Percentiles rank a stretch among this genome's conserved stretches.
Conservation (phyloP, 1,140 invertebrate genomes). For the Cataglyphis hispanica region DNA sequence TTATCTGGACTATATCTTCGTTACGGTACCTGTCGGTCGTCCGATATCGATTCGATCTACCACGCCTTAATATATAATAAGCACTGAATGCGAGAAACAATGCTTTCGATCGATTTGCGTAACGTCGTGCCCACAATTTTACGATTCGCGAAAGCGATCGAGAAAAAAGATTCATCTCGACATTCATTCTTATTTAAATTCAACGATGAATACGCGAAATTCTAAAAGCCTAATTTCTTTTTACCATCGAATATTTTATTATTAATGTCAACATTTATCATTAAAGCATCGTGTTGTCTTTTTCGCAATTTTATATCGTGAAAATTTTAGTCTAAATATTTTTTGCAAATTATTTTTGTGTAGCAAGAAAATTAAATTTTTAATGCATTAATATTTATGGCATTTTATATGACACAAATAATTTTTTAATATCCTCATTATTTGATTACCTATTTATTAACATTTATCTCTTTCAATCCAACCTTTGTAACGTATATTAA, state of each 20-base stretch:
- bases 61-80: slow-evolving; percentile 63
- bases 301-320: background rate
- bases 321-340: background rate
- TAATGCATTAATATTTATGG: too few relatives aligned
- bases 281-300: background rate
- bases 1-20: slow-evolving; percentile 58
- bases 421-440: too few relatives aligned
- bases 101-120: slow-evolving; percentile 60
- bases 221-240: too few relatives aligned
- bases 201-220: too few relatives aligned
- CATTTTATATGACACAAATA: too few relatives aligned
- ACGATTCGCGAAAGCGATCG: slow-evolving; percentile 11
- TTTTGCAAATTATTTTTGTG: too few relatives aligned
- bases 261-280: background rate
- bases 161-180: background rate
- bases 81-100: slow-evolving; percentile 64
- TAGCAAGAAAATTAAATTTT: too few relatives aligned
- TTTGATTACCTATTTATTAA: too few relatives aligned
- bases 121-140: slow-evolving; percentile 42
- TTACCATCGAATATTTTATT: background rate
- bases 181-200: too few relatives aligned
- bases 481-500: background rate
- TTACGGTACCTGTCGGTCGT: slow-evolving; percentile 52
- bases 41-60: slow-evolving; percentile 50
- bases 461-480: background rate